Base-by-base conservation (phyloP, 1,140 invertebrate genomes). In the Limonius californicus region DNA sequence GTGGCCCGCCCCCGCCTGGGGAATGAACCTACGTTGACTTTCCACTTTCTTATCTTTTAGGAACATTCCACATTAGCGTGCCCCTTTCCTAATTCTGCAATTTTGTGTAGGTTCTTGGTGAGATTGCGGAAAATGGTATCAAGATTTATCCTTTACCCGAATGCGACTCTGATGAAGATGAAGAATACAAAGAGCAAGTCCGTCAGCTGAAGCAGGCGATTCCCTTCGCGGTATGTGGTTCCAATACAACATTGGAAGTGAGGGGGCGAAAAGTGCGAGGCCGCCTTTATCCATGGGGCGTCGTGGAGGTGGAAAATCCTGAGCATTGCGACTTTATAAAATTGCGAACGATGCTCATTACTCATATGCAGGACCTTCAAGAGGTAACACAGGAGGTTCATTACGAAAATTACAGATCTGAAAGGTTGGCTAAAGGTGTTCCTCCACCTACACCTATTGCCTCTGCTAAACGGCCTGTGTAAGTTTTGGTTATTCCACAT, bases 281-380 rank as follows among this genome's bases (percentile, higher is more conserved):
- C 11, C 85, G 97, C 30, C 83, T 97, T 16, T 99, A 99, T 82
- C 95, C 96, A 0, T 99, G 97, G 97, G 97, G 97, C 39, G 91
- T 97, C 19, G 95, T 99, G 0, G 97, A 99, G 84, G 95, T 99
- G n/a, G 97, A 99, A 78, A 99, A 99, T 82, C 89, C 97, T 0
- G 94, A 97, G 57, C 97, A 99, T 78, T 98, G 96, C 81, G 97
- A 99, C 83, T 99, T 99, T 77, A 92, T 98, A 65, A 97, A 98
- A 75, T 83, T 99, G 50, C 81, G 96, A 65, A 97, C 96, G 21
- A 98, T 99, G 94, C 82, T 99, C 7, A 98, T 99, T 57, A 94
- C 93, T 7, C 94, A 97, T 74, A 94, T 98, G 91, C 94, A 97
- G 79, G 95, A 97, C 80, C 79, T 97, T 45, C 94, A 97, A 76